phyloP scores from a whole-genome alignment of 2,888 invertebrate genomes.

The Dicyrtomina minuta region DNA sequence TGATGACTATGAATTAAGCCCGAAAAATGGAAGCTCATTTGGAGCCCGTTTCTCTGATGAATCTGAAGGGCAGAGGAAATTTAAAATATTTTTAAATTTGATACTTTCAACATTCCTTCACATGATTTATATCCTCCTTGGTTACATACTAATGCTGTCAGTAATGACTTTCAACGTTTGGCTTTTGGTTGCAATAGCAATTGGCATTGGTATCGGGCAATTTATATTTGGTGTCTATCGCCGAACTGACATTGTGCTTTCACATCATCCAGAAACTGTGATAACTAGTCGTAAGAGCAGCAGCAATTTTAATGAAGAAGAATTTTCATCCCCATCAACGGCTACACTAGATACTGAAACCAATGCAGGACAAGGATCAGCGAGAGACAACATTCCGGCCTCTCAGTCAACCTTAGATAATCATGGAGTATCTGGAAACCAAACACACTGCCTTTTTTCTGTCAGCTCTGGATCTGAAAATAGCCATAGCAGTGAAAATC shows the following conservation, averaged over 20 bases:
- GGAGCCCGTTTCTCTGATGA: background rate
- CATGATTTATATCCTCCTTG: constrained; percentile 41
- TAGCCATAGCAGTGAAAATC: background rate
- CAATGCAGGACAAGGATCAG: too few species aligned
- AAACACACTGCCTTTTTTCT: background rate
- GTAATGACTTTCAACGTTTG: constrained; percentile 52
- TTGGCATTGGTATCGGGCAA: constrained; percentile 46
- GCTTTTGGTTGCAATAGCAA: constrained; percentile 38
- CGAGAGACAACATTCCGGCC: too few species aligned
- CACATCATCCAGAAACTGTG: background rate
- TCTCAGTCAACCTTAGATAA: too few species aligned
- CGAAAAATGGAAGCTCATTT: background rate
- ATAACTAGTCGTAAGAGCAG: background rate
- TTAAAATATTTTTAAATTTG: constrained; percentile 1
- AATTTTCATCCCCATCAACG: background rate
- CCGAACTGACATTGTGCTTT: background rate
- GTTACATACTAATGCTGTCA: constrained; percentile 48
- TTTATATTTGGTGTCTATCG: constrained; percentile 40
- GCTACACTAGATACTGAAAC: too few species aligned
- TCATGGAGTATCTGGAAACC: background rate
- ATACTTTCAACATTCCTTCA: constrained; percentile 43
- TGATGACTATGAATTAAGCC: constrained; percentile 17
- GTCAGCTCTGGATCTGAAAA: constrained; percentile 9
- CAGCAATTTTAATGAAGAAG: background rate
- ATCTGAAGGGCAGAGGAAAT: background rate